Base-by-base conservation (phyloP, 2,888 invertebrate species). In the Dromius quadrimaculatus region DNA sequence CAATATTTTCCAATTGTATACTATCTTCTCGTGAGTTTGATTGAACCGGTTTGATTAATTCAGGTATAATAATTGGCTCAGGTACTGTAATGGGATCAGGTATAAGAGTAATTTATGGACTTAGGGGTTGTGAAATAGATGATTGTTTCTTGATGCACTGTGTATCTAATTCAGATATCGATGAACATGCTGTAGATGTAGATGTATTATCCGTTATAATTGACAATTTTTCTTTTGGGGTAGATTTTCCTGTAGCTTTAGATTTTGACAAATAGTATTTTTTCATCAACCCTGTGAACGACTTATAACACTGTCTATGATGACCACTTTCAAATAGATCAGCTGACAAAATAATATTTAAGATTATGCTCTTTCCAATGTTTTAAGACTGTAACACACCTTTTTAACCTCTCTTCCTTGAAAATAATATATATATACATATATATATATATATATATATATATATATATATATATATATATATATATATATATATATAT, bases 321-420 rank as follows among this genome's bases (percentile, higher is more conserved):
- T 45, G 17, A 45, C 45, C 45, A 45, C 45, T 45, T 6, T 45
- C 38, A n/a, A 6, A 38, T 38, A 38, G n/a, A 11, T 38, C 38
- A 38, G 13, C 38, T n/a, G 38, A n/a, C 38, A 38, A 38, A 38
- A 38, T n/a, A 38, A 62, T 65, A 73, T 71, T 72, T 72, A 13
- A 73, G 72, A 63, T 72, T 71, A 72, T 73, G 64, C 71, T 45
- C 64, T 65, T 72, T 71, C 45, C 71, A 17, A 5, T 43, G 32
- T 65, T 71, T 64, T 50, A 68, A 64, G 43, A 73, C 69, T 34
- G 8, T 13, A 59, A 62, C 15, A 61, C 71, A 71, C 57, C 68
- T 71, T 22, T 54, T 23, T 9, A 54, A 23, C 23, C 23, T 23
- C 23, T 54, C 13, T 28, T 54, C 54, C 38, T 4, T 38, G n/a